Evolutionary conservation across 2,113 vertebrate species (phyloP).

Genomic region (Maccullochella peelii): DNA sequence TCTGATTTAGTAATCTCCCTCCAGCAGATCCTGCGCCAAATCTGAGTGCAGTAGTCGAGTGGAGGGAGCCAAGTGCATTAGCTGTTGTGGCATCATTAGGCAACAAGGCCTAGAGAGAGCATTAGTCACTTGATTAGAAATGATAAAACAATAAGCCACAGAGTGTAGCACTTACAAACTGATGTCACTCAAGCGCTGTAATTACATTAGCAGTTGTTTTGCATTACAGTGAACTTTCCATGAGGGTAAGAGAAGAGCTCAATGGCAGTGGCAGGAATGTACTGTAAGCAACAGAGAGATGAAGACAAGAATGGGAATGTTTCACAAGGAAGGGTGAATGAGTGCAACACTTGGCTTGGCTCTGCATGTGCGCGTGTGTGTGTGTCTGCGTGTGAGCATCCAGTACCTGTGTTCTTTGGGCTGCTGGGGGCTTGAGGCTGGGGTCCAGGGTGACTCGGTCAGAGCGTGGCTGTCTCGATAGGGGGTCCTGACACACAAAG

Average conservation of each 20-base stretch:
- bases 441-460: conserved; percentile 83
- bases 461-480: conserved; percentile 80
- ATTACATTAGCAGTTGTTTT: conserved; percentile 80
- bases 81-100: conserved; percentile 74
- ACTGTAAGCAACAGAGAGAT: conserved; percentile 54
- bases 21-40: conserved; percentile 51
- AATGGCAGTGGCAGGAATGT: conserved; percentile 65
- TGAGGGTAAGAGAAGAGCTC: conserved; percentile 62
- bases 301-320: conserved; percentile 58
- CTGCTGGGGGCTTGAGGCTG: conserved; percentile 79
- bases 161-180: conserved; percentile 65
- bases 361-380: conserved; percentile 1
- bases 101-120: conserved; percentile 69
- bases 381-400: conserved; percentile 10
- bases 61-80: conserved; percentile 64
- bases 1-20: conserved; percentile 70
- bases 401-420: conserved; percentile 89
- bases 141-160: conserved; percentile 76
- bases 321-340: conserved; percentile 66
- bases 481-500: conserved; percentile 93
- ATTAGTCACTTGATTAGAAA: conserved; percentile 79
- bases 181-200: conserved; percentile 74
- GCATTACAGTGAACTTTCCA: conserved; percentile 78
- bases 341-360: conserved; percentile 55
- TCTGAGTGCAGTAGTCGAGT: conserved; percentile 68